Conservation (phyloP, 2,113 vertebrate species). For the Osmerus eperlanus region DNA sequence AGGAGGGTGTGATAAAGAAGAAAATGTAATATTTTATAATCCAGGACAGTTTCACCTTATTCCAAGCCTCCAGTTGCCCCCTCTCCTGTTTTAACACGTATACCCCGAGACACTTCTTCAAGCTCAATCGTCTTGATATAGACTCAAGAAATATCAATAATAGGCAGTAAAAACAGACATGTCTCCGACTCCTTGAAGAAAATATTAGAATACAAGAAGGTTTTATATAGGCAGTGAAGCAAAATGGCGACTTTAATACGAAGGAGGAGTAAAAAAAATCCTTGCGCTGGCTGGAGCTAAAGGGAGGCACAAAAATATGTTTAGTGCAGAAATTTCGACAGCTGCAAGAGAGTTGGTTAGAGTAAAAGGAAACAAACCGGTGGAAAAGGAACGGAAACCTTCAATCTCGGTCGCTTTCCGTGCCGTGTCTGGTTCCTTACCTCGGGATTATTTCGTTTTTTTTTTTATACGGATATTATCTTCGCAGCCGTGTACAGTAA, state of each 20-base stretch:
- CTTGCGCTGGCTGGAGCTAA: slow-evolving; percentile 69
- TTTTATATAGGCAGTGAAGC: slow-evolving; percentile 83
- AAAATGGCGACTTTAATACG: slow-evolving; percentile 96
- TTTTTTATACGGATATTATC: slow-evolving; percentile 69
- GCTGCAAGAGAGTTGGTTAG: slow-evolving; percentile 53
- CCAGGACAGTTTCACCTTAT: slow-evolving; percentile 65
- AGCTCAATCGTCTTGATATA: slow-evolving; percentile 53
- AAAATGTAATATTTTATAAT: slow-evolving; percentile 50
- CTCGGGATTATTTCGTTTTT: slow-evolving; percentile 67
- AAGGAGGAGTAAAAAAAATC: slow-evolving; percentile 78
- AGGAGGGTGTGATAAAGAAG: slow-evolving; percentile 30
- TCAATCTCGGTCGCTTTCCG: slow-evolving; percentile 41
- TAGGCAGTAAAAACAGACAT: slow-evolving; percentile 38
- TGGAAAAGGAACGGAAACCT: slow-evolving; percentile 51
- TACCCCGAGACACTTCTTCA: slow-evolving; percentile 67
- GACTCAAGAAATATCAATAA: slow-evolving; percentile 55
- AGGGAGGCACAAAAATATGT: slow-evolving; percentile 72
- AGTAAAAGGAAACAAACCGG: slow-evolving; percentile 62
- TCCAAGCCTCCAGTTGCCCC: slow-evolving; percentile 55
- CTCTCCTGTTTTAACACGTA: slow-evolving; percentile 71
- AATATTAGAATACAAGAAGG: slow-evolving; percentile 72
- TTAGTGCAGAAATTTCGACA: slow-evolving; percentile 67
- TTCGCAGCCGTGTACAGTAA: slow-evolving; percentile 72
- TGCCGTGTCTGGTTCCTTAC: slow-evolving; percentile 66
- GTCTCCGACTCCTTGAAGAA: slow-evolving; percentile 57